Percentiles rank a stretch among this genome's conserved stretches.
phyloP scores from a whole-genome alignment of 2,797 vertebrate genomes.

The Enteromius mattozi region DNA sequence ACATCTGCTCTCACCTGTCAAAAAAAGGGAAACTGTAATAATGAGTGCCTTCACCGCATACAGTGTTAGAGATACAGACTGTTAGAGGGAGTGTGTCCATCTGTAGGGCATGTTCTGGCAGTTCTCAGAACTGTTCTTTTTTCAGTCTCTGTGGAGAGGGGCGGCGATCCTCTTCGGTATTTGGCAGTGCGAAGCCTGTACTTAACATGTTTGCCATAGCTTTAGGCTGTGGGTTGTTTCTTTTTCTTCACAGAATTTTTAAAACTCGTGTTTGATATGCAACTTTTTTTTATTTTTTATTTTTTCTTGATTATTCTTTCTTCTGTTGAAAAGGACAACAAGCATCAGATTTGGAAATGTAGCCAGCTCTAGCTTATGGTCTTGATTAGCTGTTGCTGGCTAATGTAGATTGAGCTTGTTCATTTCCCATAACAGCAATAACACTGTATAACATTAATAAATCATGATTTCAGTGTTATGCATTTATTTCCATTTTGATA shows the following conservation, averaged over 20 bases:
- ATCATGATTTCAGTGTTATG: constrained; percentile 39
- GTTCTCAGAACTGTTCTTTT: constrained; percentile 66
- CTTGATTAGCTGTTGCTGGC: constrained; percentile 51
- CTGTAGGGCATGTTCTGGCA: constrained; percentile 73
- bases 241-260: constrained; percentile 49
- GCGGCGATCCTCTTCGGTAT: constrained; percentile 65
- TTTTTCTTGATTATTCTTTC: background rate
- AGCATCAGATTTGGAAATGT: constrained; percentile 7
- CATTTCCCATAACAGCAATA: constrained; percentile 48
- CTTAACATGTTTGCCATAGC: constrained; percentile 78
- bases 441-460: constrained; percentile 45
- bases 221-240: constrained; percentile 68
- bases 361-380: constrained; percentile 36
- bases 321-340: constrained; percentile 15
- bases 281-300: background rate
- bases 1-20: constrained; percentile 68
- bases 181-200: constrained; percentile 73
- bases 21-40: constrained; percentile 63
- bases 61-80: constrained; percentile 34
- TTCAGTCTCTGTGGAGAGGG: constrained; percentile 64
- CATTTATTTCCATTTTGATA: constrained; percentile 6
- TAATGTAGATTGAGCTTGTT: constrained; percentile 44
- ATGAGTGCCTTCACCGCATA: constrained; percentile 37
- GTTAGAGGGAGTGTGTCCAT: constrained; percentile 57
- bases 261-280: constrained; percentile 1